Conservation (phyloP, 2,113 vertebrate genomes). For the Xenopus borealis region DNA sequence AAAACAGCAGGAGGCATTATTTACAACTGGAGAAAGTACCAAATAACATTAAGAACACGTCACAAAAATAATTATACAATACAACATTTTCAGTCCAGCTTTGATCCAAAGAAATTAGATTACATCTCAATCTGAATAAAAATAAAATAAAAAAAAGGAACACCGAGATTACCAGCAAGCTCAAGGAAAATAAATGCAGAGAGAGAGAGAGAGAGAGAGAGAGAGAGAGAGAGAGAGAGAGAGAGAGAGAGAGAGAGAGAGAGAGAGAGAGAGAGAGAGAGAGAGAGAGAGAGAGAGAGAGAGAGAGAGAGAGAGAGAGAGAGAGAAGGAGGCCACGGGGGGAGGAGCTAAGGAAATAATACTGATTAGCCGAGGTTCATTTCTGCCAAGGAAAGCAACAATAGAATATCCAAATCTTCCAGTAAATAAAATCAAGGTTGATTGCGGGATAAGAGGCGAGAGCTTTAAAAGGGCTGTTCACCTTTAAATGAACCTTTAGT, state of each 20-base stretch:
- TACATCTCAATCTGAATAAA: conserved; percentile 77
- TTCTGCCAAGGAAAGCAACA: conserved; percentile 64
- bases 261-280: too few relatives aligned
- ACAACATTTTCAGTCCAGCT: conserved; percentile 86
- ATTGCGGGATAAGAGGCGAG: conserved; percentile 58
- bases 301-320: too few relatives aligned
- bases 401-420: conserved; percentile 73
- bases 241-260: too few relatives aligned
- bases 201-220: too few relatives aligned
- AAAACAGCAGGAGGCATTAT: conserved; percentile 88
- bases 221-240: too few relatives aligned
- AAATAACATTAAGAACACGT: conserved; percentile 83
- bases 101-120: conserved; percentile 86
- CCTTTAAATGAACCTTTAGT: too few relatives aligned
- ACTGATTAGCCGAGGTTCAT: conserved; percentile 84
- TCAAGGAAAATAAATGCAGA: conserved; percentile 54
- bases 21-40: conserved; percentile 81
- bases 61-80: conserved; percentile 78
- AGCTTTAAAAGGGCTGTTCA: conserved; percentile 17
- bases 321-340: conserved; percentile 57
- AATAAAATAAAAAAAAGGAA: conserved; percentile 67
- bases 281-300: too few relatives aligned
- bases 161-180: conserved; percentile 77
- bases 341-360: conserved; percentile 76
- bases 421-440: conserved; percentile 76